phyloP scores from a whole-genome alignment of 2,888 invertebrate genomes.

The Macrophya alboannulata region DNA sequence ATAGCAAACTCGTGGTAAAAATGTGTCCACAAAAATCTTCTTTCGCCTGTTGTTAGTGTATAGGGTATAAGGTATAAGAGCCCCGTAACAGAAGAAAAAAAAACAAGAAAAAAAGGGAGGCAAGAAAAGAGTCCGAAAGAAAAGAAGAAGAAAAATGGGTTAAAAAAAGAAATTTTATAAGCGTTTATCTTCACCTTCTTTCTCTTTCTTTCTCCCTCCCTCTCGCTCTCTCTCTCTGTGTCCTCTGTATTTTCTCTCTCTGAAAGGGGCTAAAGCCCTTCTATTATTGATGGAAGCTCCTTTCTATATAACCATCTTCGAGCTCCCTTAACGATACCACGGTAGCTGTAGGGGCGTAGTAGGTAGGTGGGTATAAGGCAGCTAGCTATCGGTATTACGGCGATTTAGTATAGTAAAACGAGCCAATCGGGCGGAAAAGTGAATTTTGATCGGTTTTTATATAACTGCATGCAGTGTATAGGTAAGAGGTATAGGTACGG shows the following conservation, averaged over 20 bases:
- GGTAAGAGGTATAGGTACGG: too few species aligned
- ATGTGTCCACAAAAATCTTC: neutral
- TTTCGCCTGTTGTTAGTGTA: neutral
- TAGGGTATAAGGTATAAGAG: neutral
- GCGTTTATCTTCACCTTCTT: neutral
- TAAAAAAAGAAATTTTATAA: conserved; percentile 16
- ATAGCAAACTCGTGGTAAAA: neutral
- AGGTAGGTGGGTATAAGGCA: too few species aligned
- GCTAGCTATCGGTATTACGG: neutral
- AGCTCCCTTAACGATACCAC: conserved; percentile 21
- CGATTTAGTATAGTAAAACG: conserved; percentile 6
- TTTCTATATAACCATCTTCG: conserved; percentile 21
- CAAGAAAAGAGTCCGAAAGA: neutral
- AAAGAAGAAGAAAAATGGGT: neutral
- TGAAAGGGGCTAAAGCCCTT: neutral
- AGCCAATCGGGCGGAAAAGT: conserved; percentile 14
- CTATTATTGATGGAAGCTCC: conserved; percentile 24
- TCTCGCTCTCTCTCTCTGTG: neutral
- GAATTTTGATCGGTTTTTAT: conserved; percentile 27
- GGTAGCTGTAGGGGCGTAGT: too few species aligned
- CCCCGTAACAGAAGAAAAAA: neutral
- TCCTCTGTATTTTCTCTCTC: neutral
- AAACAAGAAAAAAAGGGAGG: neutral
- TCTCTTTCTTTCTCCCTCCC: neutral
- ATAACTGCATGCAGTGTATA: neutral